Evolutionary conservation across 2,113 vertebrate species (phyloP).

Genomic region (Dermatemys mawii): DNA sequence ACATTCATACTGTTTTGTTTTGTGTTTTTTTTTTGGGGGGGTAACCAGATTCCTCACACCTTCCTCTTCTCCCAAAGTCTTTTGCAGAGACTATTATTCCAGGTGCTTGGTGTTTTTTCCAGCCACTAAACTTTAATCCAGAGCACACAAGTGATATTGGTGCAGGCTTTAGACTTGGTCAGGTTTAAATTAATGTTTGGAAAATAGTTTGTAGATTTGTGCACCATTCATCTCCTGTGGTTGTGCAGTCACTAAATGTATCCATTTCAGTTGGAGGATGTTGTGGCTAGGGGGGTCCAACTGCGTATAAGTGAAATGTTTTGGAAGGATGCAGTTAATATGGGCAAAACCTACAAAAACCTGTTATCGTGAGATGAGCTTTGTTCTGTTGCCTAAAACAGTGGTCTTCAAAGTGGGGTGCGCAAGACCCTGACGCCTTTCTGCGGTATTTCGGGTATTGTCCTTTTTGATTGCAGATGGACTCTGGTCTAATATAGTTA

Average conservation of each 20-base stretch:
- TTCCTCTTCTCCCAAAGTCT: slow-evolving; percentile 1
- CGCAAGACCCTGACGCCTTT: too few relatives aligned
- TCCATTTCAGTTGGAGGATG: neutral
- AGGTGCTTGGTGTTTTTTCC: neutral
- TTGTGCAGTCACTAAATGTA: neutral
- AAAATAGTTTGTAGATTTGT: neutral
- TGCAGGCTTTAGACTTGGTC: neutral
- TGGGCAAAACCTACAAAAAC: neutral
- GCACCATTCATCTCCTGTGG: neutral
- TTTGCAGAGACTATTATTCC: slow-evolving; percentile 36
- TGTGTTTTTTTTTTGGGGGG: slow-evolving; percentile 22
- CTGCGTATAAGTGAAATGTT: slow-evolving; percentile 15
- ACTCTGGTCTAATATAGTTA: slow-evolving; percentile 26
- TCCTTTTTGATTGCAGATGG: neutral
- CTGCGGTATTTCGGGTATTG: too few relatives aligned
- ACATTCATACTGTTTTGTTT: neutral
- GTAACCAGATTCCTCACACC: neutral
- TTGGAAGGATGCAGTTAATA: slow-evolving; percentile 37
- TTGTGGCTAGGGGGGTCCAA: slow-evolving; percentile 11
- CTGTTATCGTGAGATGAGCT: neutral
- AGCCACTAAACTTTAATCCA: neutral
- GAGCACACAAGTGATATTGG: neutral
- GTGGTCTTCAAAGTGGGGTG: too few relatives aligned
- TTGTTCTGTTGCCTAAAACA: slow-evolving; percentile 14
- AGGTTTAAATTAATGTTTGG: neutral